Evolutionary conservation across 2,888 invertebrate species (phyloP), one percentile per base, ranked within the genome.

Genomic region (Scaptomyza flava): DNA sequence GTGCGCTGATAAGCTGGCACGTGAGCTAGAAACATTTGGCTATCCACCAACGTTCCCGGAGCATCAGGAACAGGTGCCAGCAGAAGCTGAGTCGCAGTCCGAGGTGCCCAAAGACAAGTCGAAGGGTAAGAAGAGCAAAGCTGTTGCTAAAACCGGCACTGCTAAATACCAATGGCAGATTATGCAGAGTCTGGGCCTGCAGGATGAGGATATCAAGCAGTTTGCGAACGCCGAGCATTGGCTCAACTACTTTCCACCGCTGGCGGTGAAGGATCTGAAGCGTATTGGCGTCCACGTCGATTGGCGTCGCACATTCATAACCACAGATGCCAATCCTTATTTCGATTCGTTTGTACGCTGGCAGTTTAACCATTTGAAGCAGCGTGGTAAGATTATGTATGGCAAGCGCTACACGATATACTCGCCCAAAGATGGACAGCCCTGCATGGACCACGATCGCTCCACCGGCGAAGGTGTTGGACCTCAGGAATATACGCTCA

Each of bases 371-470:
- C 95, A 96, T 74, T 93, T 99, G 27, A 97, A 95, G 90, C 95
- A 95, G 67, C 94, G 95, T 48, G 96, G 97, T 70, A 98, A 98
- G 93, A 95, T 99, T 31, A 95, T 97, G 93, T 99, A 97, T 93
- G 99, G 99, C 17, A 99, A 99, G 93, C 94, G 99, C 6, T 96
- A 99, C 90, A 98, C 99, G 0, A 96, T 99, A 76, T 99, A 95
- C 92, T 99, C 99, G 0, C 98, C 99, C 0, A 95, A 96, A 88
- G 99, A 99, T 92, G 96, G 96, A 8, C 99, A 99, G 91, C 99
- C 99, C 0, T 99, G 99, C 91, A 99, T 99, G 99, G 99, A 99
- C 92, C 99, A 99, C 91, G 99, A 99, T 92, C 94, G 99, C 81
- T 95, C 97, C 42, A 93, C 95, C 2, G 99, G 99, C 0, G 99